These are phyloP conservation scores for Adelphocoris suturalis DNA, from an alignment of 2,888 invertebrate genomes.

Conservation along the genomic window DNA sequence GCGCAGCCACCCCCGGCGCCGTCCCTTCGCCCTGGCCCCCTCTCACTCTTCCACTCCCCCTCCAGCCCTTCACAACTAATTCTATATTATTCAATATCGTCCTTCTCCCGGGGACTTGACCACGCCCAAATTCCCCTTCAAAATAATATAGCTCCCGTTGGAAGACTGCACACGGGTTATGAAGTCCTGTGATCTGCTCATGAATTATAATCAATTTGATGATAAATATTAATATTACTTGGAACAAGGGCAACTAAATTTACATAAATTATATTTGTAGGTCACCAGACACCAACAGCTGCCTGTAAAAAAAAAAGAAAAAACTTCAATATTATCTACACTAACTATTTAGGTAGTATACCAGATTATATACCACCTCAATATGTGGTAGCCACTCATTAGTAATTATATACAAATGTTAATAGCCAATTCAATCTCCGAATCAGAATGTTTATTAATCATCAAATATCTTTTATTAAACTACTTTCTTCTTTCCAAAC, in stretches of 20 bases:
- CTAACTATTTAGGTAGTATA: too few relatives aligned
- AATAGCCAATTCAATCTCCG: too few relatives aligned
- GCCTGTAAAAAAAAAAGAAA: neutral
- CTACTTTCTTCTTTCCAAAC: too few relatives aligned
- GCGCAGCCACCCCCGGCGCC: slow-evolving; percentile 62
- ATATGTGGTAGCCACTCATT: too few relatives aligned
- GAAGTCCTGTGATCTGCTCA: slow-evolving; percentile 30
- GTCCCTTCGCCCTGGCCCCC: neutral
- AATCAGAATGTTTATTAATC: too few relatives aligned
- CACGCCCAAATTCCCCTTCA: slow-evolving; percentile 49
- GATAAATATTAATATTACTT: slow-evolving; percentile 12
- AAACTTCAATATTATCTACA: neutral
- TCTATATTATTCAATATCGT: slow-evolving; percentile 63
- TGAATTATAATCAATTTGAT: slow-evolving; percentile 52
- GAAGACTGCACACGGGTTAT: slow-evolving; percentile 1
- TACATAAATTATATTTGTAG: neutral
- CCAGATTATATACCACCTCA: too few relatives aligned
- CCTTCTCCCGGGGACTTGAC: slow-evolving; percentile 20
- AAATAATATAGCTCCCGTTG: neutral
- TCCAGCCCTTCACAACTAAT: slow-evolving; percentile 53
- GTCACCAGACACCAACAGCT: neutral
- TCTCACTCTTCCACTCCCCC: neutral
- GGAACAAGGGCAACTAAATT: neutral
- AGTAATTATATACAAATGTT: too few relatives aligned
- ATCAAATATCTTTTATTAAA: too few relatives aligned